These are phyloP conservation scores for Seira musarum DNA, from an alignment of 2,888 invertebrate genomes.

Conservation along the genomic window DNA sequence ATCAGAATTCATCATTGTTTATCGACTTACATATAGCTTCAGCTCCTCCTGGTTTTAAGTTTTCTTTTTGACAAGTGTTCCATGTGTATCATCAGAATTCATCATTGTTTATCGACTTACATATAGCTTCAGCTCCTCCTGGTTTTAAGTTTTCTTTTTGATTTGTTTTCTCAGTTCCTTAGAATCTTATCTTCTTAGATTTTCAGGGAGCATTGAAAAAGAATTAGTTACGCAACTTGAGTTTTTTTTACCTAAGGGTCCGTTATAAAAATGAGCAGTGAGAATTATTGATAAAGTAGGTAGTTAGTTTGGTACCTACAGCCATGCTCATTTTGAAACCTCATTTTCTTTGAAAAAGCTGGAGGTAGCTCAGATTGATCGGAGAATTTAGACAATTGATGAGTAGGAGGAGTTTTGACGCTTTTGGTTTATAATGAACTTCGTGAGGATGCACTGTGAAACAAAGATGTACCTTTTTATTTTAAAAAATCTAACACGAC, in stretches of 20 bases:
- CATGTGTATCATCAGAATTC: constrained; percentile 16
- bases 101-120: background rate
- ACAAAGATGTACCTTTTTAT: no score
- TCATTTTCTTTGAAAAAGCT: background rate
- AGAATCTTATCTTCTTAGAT: no score
- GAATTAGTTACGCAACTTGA: background rate
- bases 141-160: constrained; percentile 13
- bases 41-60: constrained; percentile 20
- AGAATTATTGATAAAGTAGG: no score
- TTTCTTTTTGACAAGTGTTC: constrained; percentile 45
- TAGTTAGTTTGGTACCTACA: background rate
- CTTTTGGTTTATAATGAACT: background rate
- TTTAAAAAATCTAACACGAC: no score
- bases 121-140: constrained; percentile 12
- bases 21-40: background rate
- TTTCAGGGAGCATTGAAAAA: background rate
- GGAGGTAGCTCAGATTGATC: background rate
- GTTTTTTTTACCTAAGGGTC: background rate
- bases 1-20: constrained; percentile 9
- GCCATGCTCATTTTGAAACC: background rate
- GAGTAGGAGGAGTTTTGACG: background rate
- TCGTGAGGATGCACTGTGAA: no score
- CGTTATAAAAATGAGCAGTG: background rate
- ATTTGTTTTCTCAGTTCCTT: background rate
- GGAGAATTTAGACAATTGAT: background rate